Evolutionary conservation across 1,140 invertebrate genomes (phyloP), one percentile per base, ranked within the genome.

Genomic region (Heliconius melpomene): DNA sequence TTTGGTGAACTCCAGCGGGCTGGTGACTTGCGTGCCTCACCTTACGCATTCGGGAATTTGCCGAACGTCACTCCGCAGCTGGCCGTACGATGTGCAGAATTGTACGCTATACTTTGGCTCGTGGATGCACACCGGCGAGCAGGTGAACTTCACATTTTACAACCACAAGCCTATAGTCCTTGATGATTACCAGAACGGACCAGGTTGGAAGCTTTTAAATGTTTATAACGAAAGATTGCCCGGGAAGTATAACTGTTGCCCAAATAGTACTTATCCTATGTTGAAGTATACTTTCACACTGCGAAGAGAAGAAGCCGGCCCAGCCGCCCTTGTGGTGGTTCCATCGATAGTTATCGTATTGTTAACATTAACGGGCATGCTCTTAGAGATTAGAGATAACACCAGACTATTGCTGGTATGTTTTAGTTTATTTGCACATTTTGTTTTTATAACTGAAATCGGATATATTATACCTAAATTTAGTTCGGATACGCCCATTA

Each of bases 51-150:
- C 93, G 11, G 94, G 93, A 7, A 89, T 95, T 18, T 96, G 95
- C 79, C 85, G 92, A 60, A 91, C 95, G 6, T 84, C 94, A 32
- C 79, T 95, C 7, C 87, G 85, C 20, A 90, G 88, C 50, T 96
- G 95, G 92, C 95, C 95, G 0, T 96, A 95, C 79, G 95, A 96
- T 81, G 81, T 79, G 20, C 95, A 96, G 86, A 95, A 93, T 46
- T 96, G 95, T 80, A 90, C 90, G 1, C 70, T 96, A 16, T 89
- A 88, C 40, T 93, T 95, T 78, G 95, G 95, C 3, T 95, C 95
- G 1, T 96, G 96, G 96, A 94, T 95, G 78, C 95, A 96, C 75
- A 94, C 92, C 1, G 95, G 95, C 0, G 95, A 96, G 88, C 95
- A 96, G 85, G 88, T 96, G 2, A 94, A 95, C 81, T 95, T 95